Percentiles rank a stretch among this genome's conserved stretches.
Evolutionary conservation across 2,797 vertebrate species (phyloP).

Genomic region (Lemur catta): DNA sequence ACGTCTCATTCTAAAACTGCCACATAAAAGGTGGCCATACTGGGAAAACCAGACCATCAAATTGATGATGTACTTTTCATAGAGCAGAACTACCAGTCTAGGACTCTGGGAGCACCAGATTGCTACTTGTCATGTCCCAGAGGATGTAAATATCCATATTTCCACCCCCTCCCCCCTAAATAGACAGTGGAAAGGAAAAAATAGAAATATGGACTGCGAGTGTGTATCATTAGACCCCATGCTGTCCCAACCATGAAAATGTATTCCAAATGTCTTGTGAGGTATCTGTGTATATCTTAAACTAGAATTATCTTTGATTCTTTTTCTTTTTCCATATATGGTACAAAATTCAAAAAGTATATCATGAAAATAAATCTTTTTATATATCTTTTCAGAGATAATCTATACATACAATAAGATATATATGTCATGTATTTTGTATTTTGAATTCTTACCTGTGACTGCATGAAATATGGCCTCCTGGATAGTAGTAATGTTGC

Average conservation of each 20-base stretch:
- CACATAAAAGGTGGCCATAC: not conserved
- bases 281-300: not conserved
- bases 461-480: not conserved
- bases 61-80: not conserved
- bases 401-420: not conserved
- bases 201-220: not conserved
- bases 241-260: not conserved
- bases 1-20: not conserved
- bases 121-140: not conserved
- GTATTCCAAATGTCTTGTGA: not conserved
- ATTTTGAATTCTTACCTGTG: not conserved
- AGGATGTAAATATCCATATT: not conserved
- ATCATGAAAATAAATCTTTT: not conserved
- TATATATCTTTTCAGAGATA: not conserved
- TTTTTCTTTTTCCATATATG: not conserved
- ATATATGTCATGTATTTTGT: not conserved
- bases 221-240: not conserved
- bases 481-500: not conserved
- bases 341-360: not conserved
- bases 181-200: not conserved
- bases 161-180: not conserved
- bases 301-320: not conserved
- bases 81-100: not conserved
- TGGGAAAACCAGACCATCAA: not conserved
- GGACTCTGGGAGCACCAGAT: not conserved